Percentiles rank a stretch among this genome's conserved stretches.
Conservation (phyloP, 1,140 invertebrate species). For the Leptopilina boulardi region DNA sequence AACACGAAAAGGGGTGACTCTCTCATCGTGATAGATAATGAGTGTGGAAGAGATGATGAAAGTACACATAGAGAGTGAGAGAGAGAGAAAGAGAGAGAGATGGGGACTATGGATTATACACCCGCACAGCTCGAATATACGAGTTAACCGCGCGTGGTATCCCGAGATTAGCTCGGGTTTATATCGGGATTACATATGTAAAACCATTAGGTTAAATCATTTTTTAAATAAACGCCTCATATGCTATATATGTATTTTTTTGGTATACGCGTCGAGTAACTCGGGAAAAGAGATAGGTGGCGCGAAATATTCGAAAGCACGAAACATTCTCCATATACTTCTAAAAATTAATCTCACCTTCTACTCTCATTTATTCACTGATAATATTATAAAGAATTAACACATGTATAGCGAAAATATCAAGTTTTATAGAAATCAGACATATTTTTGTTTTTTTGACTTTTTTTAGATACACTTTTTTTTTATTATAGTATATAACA, state of each 20-base stretch:
- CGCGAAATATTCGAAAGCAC: slow-evolving; percentile 61
- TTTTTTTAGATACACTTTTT: not conserved
- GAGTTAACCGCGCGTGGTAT: slow-evolving; percentile 70
- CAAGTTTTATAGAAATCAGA: too few relatives aligned
- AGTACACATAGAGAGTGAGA: slow-evolving; percentile 35
- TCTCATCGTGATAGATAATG: slow-evolving; percentile 20
- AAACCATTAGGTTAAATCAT: slow-evolving; percentile 76
- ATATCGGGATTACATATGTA: slow-evolving; percentile 76
- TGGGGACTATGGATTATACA: slow-evolving; percentile 62
- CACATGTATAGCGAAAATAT: too few relatives aligned
- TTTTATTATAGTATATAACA: too few relatives aligned
- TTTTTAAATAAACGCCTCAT: slow-evolving; percentile 72
- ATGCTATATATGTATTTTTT: too few relatives aligned
- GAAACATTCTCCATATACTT: slow-evolving; percentile 48
- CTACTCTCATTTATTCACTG: slow-evolving; percentile 33
- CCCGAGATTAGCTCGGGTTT: slow-evolving; percentile 74
- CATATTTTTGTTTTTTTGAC: too few relatives aligned
- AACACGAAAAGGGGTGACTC: slow-evolving; percentile 46
- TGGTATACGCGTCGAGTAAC: slow-evolving; percentile 48
- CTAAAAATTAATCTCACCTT: slow-evolving; percentile 55
- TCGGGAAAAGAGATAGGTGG: slow-evolving; percentile 59
- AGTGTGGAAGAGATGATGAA: slow-evolving; percentile 38
- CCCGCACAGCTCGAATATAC: slow-evolving; percentile 61
- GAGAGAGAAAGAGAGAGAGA: slow-evolving; percentile 44
- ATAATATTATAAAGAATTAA: slow-evolving; percentile 6